These are phyloP conservation scores for Miichthys miiuy DNA, from an alignment of 2,797 vertebrate genomes.

Conservation along the genomic window DNA sequence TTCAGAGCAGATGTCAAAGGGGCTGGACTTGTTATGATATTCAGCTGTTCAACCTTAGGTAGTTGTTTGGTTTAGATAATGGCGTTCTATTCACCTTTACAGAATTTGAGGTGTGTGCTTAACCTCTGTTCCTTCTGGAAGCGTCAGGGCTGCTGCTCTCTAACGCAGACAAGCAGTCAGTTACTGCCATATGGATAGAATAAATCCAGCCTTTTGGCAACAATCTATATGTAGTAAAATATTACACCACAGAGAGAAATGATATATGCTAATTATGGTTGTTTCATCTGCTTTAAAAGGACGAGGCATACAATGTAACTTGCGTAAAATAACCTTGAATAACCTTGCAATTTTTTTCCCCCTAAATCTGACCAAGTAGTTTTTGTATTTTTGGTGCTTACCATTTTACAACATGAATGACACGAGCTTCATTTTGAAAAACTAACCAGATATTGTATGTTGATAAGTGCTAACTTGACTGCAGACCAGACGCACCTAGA, in stretches of 20 bases:
- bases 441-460: no score
- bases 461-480: no score
- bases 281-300: not conserved
- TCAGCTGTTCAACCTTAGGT: constrained; percentile 42
- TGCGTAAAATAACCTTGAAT: no score
- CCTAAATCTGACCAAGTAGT: no score
- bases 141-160: constrained; percentile 19
- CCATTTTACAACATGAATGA: no score
- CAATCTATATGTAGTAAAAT: not conserved
- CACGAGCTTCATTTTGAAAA: no score
- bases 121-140: constrained; percentile 22
- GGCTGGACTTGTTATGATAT: constrained; percentile 26
- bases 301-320: not conserved
- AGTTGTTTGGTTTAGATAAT: constrained; percentile 43
- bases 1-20: constrained; percentile 43
- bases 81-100: constrained; percentile 28
- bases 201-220: constrained; percentile 9
- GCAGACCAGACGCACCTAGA: no score
- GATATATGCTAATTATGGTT: not conserved
- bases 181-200: constrained; percentile 3
- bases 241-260: not conserved
- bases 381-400: no score
- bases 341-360: no score
- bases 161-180: not conserved
- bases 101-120: constrained; percentile 20